These are phyloP conservation scores for Glossophaga mutica DNA, from an alignment of 2,797 vertebrate species.

Conservation along the genomic window DNA sequence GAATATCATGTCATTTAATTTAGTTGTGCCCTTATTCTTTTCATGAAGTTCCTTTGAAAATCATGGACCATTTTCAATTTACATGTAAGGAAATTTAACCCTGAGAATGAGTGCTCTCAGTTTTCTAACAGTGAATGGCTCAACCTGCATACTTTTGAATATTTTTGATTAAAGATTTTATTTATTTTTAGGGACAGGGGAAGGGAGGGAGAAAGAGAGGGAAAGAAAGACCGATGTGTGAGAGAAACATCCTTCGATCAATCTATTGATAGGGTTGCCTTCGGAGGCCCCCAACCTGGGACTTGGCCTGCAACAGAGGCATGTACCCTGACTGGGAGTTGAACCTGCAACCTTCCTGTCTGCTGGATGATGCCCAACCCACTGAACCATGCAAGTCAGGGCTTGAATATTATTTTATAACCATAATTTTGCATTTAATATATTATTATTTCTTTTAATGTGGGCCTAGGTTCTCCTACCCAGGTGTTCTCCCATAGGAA, in stretches of 20 bases:
- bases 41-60: neutral
- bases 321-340: too few relatives aligned
- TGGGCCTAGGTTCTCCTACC: neutral
- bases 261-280: too few relatives aligned
- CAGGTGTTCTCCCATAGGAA: neutral
- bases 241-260: too few relatives aligned
- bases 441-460: neutral
- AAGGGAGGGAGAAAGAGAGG: too few relatives aligned
- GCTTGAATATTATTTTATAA: neutral
- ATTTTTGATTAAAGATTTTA: neutral
- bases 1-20: neutral
- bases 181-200: too few relatives aligned
- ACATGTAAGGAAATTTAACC: neutral
- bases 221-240: too few relatives aligned
- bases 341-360: too few relatives aligned
- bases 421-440: neutral
- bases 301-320: too few relatives aligned
- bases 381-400: too few relatives aligned
- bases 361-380: too few relatives aligned
- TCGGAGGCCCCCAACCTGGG: too few relatives aligned
- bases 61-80: neutral
- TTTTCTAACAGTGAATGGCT: neutral
- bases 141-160: neutral
- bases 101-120: neutral
- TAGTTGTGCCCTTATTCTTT: neutral